Evolutionary conservation across 2,113 vertebrate species (phyloP), one percentile per base, ranked within the genome.

Genomic region (Carollia perspicillata): DNA sequence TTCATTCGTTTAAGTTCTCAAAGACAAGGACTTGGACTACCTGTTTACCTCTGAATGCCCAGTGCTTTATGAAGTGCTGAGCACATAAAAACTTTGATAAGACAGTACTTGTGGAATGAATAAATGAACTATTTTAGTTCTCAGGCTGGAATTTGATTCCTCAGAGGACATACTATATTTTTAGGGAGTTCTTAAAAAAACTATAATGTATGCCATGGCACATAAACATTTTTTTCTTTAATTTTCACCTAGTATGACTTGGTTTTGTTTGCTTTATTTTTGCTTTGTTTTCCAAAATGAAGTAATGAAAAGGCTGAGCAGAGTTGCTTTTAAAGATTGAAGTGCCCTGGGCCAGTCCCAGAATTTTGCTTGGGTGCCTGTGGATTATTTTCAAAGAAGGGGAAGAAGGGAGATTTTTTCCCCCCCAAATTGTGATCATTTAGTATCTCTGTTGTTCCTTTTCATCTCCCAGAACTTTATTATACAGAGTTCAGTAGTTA

Each of bases 331-430:
- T 84, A 68, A 95, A 94, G 58, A 6, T 60, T 71, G 17, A 96
- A 44, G 26, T 51, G 7, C 65, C 33, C 51, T 79, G 53, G 23
- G 12, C 10, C 20, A 77, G 58, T 93, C 10, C 42, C 55, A 84
- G 37, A 90, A 94, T 35, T 93, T 91, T 89, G 68, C 86, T 85
- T 78, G 47, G 35, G 7, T 66, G 22, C 5, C 35, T 75, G 17
- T 42, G 6, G 40, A 55, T 93, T 74, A 47, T 89, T 95, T 97
- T 96, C 55, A 87, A 84, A 63, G 44, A 47, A 90, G 80, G 10
- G 35, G 44, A 90, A 87, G n/a, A 71, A 37, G 28, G 79, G 40
- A 66, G 3, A 53, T 85, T 93, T 85, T 93, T 93, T 93, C 44
- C 11, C 44, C 44, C 35, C 68, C 37, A 84, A 74, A 72, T 22